Evolutionary conservation across 1,140 invertebrate genomes (phyloP), one percentile per base, ranked within the genome.

Genomic region (Helicorthomorpha holstii): DNA sequence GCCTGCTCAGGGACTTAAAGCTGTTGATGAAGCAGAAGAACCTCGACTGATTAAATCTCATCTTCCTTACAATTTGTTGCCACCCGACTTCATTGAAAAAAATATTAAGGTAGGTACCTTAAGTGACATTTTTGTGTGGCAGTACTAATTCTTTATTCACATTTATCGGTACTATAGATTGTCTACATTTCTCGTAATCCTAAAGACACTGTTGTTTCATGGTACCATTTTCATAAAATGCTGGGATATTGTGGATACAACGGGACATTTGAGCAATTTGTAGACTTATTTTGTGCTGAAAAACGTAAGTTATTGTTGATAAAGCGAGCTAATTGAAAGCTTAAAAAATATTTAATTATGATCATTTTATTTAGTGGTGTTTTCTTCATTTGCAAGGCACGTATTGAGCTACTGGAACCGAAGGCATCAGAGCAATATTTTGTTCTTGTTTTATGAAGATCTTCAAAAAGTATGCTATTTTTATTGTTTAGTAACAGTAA

Each of bases 381-480:
- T 34, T 16, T 34, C 77, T 38, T 83, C 84, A 1, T 80, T 70
- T 61, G 85, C 81, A 72, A 73, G 76, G 53, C 83, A 88, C 59
- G 57, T 87, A 0, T 76, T 79, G 59, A 82, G 86, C 70, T 81
- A 79, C 0, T 83, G 80, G 75, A 59, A 73, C 1, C 61, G 68
- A 21, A 69, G 75, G 56, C 52, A 83, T 54, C 67, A 83, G 59
- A 67, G 75, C 3, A 85, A 85, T 63, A 61, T 87, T 43, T 61
- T 85, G 0, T 85, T 85, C 59, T 60, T 87, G 21, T 84, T 83
- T 61, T 89, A 87, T 60, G 85, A 89, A 66, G 79, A 88, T 56
- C 78, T 88, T 64, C 70, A 73, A 45, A 72, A 69, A 60, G 78
- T 79, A 66, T 59, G 3, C 7, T 38, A 38, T n/a, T 10, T 7